Evolutionary conservation across 1,140 invertebrate genomes (phyloP), one percentile per base, ranked within the genome.

Genomic region (Heliconius hewitsoni): DNA sequence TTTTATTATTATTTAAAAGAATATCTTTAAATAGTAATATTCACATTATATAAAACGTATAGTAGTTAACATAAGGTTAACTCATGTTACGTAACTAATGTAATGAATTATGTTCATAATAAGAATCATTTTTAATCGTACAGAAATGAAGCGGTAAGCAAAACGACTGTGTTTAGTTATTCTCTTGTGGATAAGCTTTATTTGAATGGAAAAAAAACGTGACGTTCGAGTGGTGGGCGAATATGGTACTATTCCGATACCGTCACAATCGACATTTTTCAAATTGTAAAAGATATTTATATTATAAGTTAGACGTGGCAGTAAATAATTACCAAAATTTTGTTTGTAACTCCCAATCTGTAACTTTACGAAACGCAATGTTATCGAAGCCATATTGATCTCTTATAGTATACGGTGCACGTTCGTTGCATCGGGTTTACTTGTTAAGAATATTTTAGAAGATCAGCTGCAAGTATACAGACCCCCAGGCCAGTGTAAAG

Each of bases 381-480:
- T 83, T 86, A 85, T 83, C 82, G 87, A 92, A 92, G 89, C 89
- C 91, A 94, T 91, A 91, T 91, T 93, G 92, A 94, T 93, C 92
- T 94, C 92, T 91, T 89, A 85, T 77, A 82, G 84, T 84, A 87
- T 89, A 86, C 83, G 88, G 80, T 87, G 55, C 55, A 60, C n/a
- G 19, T 60, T n/a, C 9, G 81, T 84, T 90, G 87, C 81, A 66
- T 81, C 87, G 88, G 50, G 5, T 86, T 86, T 82, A 86, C 87
- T 89, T 85, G 87, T 90, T 90, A 91, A 91, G 85, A 87, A 88
- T 87, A 89, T 84, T 89, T 86, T 88, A 87, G 85, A 87, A 80
- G 83, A 88, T 89, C 85, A 85, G 85, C 85, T 85, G 85, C 86
- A 87, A 82, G 55, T 84, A 78, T 87, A 78, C 84, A 78, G 73